Conservation (phyloP, 2,113 vertebrate species). For the Procavia capensis region DNA sequence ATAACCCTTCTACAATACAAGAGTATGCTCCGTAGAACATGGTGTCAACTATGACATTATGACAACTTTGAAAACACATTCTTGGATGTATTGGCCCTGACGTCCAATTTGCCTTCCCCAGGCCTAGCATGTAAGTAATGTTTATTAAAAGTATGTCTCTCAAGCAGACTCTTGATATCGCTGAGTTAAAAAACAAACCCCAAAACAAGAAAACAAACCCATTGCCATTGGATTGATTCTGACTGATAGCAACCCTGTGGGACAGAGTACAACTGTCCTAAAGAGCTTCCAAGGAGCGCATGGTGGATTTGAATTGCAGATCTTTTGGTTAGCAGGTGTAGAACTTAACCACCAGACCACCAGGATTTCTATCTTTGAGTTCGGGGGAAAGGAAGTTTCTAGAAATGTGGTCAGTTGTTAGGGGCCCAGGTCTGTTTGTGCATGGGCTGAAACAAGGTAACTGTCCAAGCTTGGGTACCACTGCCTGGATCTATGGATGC, state of each 20-base stretch:
- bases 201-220: too few species aligned
- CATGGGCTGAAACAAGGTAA: neutral
- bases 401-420: neutral
- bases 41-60: neutral
- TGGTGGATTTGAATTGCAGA: too few species aligned
- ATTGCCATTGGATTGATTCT: too few species aligned
- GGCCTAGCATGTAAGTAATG: neutral
- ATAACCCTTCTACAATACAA: neutral
- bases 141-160: neutral
- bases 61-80: constrained; percentile 32
- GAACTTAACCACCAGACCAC: too few species aligned
- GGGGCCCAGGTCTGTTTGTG: neutral
- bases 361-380: neutral
- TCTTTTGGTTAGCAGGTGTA: too few species aligned
- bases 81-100: neutral
- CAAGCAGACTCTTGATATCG: constrained; percentile 6
- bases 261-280: too few species aligned
- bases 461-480: neutral
- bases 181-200: too few species aligned
- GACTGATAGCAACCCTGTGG: too few species aligned
- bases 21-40: neutral
- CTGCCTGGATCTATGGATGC: neutral
- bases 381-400: neutral
- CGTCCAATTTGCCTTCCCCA: constrained; percentile 13
- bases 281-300: too few species aligned